phyloP scores from a whole-genome alignment of 2,113 vertebrate genomes.

The Glareola pratincola region DNA sequence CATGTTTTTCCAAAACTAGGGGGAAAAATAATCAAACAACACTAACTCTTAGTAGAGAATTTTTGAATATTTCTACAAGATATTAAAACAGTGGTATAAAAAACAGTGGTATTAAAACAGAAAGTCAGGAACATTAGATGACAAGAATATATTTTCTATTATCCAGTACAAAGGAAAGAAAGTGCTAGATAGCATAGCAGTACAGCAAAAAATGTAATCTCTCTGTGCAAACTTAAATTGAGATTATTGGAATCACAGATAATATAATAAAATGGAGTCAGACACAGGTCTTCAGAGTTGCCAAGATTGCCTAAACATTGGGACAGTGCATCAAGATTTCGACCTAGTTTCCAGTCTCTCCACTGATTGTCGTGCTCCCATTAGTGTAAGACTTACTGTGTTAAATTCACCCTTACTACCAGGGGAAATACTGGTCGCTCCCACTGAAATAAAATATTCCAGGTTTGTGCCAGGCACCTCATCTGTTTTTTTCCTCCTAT shows the following conservation, averaged over 20 bases:
- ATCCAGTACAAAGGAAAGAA: background rate
- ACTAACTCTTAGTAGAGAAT: background rate
- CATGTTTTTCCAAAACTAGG: background rate
- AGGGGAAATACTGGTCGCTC: background rate
- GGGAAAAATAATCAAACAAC: background rate
- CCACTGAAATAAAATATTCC: background rate
- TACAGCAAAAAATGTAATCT: background rate
- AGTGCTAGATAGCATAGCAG: background rate
- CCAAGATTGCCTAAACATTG: background rate
- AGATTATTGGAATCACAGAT: background rate
- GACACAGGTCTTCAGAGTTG: background rate
- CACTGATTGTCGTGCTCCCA: background rate
- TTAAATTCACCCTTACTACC: background rate
- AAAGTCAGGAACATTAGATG: background rate
- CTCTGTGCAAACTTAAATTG: background rate
- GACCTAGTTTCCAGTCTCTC: background rate
- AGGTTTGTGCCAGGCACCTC: background rate
- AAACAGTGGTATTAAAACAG: background rate
- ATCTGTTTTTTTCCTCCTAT: background rate
- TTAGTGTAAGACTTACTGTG: background rate
- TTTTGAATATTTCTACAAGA: background rate
- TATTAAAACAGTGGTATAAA: background rate
- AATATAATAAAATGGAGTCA: background rate
- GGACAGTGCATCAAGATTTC: background rate
- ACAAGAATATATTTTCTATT: background rate